Percentiles rank a stretch among this genome's conserved stretches.
These are phyloP conservation scores for Pampusana beccarii DNA, from an alignment of 2,113 vertebrate species.

Conservation along the genomic window DNA sequence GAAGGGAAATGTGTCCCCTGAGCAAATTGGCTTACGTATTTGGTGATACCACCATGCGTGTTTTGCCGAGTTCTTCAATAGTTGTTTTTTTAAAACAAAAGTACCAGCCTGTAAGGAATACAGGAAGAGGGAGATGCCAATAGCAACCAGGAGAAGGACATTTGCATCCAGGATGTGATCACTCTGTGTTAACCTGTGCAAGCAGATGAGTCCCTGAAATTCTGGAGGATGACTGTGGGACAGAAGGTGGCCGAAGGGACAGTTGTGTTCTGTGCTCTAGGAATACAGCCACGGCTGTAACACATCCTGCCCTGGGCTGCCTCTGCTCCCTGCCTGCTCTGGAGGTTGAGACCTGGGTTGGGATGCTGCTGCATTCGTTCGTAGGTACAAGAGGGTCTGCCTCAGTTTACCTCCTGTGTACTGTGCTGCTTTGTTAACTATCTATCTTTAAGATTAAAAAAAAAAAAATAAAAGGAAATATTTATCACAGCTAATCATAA, in stretches of 20 bases:
- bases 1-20: not conserved
- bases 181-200: not conserved
- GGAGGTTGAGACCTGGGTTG: not conserved
- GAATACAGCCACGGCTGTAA: too few relatives aligned
- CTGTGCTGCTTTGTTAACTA: not conserved
- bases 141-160: not conserved
- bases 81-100: not conserved
- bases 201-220: too few relatives aligned
- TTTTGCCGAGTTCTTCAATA: not conserved
- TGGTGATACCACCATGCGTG: too few relatives aligned
- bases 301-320: rapidly evolving
- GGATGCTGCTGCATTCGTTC: not conserved
- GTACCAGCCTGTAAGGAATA: not conserved
- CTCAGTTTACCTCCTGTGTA: not conserved
- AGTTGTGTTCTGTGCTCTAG: not conserved
- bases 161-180: not conserved
- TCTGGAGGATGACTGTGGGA: not conserved
- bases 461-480: not conserved
- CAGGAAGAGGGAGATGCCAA: not conserved
- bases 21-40: not conserved
- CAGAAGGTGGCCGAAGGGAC: not conserved
- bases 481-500: not conserved
- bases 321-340: not conserved
- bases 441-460: not conserved
- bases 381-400: too few relatives aligned